phyloP scores from a whole-genome alignment of 1,140 invertebrate species.

The Lutraria rhynchaena region DNA sequence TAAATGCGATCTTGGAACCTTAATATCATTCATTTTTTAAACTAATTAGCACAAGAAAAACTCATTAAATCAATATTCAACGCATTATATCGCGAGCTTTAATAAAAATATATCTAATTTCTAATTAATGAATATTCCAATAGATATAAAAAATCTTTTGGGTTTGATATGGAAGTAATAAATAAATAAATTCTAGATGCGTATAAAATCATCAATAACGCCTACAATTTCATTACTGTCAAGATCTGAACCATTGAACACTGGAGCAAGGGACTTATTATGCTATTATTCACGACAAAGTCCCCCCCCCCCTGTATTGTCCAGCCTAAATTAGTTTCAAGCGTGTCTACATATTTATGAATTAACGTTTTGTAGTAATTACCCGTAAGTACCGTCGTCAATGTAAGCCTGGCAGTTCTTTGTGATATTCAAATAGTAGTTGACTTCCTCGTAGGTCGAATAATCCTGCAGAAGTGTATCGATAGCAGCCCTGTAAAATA shows the following conservation, averaged over 20 bases:
- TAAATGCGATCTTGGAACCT: too few relatives aligned
- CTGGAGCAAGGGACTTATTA: not conserved
- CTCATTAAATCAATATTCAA: too few relatives aligned
- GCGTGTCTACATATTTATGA: not conserved
- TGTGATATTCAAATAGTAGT: not conserved
- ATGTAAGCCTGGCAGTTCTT: constrained; percentile 5
- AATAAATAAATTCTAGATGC: too few relatives aligned
- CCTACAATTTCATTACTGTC: not conserved
- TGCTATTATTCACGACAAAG: not conserved
- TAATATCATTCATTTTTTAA: too few relatives aligned
- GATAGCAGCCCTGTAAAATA: too few relatives aligned
- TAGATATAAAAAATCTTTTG: too few relatives aligned
- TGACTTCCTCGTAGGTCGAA: not conserved
- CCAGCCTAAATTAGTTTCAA: not conserved
- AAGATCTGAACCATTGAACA: not conserved
- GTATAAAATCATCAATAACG: not conserved
- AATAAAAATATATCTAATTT: too few relatives aligned
- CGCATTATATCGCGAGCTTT: too few relatives aligned
- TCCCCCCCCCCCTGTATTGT: not conserved
- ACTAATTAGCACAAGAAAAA: too few relatives aligned
- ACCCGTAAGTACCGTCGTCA: not conserved
- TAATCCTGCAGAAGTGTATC: too few relatives aligned
- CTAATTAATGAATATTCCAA: too few relatives aligned
- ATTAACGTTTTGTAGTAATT: not conserved
- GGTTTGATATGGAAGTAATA: too few relatives aligned